Evolutionary conservation across 2,888 invertebrate genomes (phyloP), one percentile per base, ranked within the genome.

Genomic region (Gastracanthus pulcherrimus): DNA sequence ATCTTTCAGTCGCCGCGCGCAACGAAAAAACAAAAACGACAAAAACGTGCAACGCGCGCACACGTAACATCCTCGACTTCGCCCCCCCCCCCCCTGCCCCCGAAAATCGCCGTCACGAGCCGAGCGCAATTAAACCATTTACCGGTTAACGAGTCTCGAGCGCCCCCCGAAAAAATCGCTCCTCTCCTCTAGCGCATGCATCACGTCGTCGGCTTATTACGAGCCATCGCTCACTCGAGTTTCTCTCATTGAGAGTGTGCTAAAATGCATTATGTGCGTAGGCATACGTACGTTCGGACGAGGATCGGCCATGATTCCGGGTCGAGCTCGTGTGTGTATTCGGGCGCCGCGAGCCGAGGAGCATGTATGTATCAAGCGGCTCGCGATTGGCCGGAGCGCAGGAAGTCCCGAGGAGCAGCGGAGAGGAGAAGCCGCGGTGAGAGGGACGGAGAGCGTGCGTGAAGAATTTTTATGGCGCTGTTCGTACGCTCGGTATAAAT

Each of bases 221-320:
- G 11, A n/a, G n/a, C n/a, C n/a, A n/a, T n/a, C n/a, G n/a, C n/a
- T n/a, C n/a, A n/a, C 41, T 2, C 9, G 41, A 55, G 55, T 55
- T 26, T 55, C 55, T 55, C 55, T 55, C 23, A 7, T 38, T 4
- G 7, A 13, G 45, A n/a, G 16, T n/a, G 45, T 45, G 45, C 11
- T 9, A 36, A 62, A 34, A 36, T 36, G 62, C 34, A 62, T 62
- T 36, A 41, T 45, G 11, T 26, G 29, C 41, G 38, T 41, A 31
- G 11, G n/a, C n/a, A n/a, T 45, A n/a, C n/a, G 13, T 45, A n/a
- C n/a, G 9, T 9, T 1, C 26, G 36, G 7, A 48, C 38, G 26
- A n/a, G n/a, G n/a, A 66, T 67, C 76, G 76, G 69, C 76, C 76
- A 70, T 62, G 60, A 77, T n/a, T 70, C 58, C 60, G 16, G 36